Conservation (phyloP, 2,888 invertebrate species). For the Suillia variegata region DNA sequence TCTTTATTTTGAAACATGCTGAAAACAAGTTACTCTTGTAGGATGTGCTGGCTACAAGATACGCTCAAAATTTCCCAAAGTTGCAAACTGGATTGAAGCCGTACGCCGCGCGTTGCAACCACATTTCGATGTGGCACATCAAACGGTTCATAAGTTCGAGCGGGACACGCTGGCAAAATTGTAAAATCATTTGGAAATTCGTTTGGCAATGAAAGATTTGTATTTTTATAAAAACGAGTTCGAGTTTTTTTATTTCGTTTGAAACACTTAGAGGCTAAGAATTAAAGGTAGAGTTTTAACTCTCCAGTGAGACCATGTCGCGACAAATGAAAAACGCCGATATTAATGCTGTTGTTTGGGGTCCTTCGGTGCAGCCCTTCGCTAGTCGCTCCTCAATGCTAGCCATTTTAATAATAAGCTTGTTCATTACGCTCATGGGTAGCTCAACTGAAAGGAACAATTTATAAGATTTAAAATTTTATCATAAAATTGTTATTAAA, state of each 20-base stretch:
- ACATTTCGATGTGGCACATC: constrained; percentile 68
- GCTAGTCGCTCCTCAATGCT: constrained; percentile 87
- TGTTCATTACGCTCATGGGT: constrained; percentile 77
- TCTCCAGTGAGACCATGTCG: constrained; percentile 62
- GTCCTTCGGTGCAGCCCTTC: constrained; percentile 85
- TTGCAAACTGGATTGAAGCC: constrained; percentile 68
- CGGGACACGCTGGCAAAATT: constrained; percentile 16
- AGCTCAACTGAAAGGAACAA: constrained; percentile 74
- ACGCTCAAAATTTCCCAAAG: constrained; percentile 63
- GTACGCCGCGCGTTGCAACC: constrained; percentile 67
- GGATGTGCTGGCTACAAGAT: constrained; percentile 71
- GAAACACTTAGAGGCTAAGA: background rate
- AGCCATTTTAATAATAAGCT: constrained; percentile 84
- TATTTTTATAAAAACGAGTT: background rate
- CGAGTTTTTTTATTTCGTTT: background rate
- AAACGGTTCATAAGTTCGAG: constrained; percentile 19
- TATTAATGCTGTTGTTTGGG: constrained; percentile 87
- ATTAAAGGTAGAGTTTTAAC: constrained; percentile 29
- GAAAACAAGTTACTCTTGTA: constrained; percentile 45
- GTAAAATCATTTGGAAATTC: background rate
- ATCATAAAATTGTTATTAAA: too few relatives aligned
- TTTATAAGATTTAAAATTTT: too few relatives aligned
- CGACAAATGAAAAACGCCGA: constrained; percentile 84
- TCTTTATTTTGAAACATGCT: background rate
- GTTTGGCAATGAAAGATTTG: too few relatives aligned